These are phyloP conservation scores for Hippocampus abdominalis DNA, from an alignment of 2,113 vertebrate species.

Conservation along the genomic window DNA sequence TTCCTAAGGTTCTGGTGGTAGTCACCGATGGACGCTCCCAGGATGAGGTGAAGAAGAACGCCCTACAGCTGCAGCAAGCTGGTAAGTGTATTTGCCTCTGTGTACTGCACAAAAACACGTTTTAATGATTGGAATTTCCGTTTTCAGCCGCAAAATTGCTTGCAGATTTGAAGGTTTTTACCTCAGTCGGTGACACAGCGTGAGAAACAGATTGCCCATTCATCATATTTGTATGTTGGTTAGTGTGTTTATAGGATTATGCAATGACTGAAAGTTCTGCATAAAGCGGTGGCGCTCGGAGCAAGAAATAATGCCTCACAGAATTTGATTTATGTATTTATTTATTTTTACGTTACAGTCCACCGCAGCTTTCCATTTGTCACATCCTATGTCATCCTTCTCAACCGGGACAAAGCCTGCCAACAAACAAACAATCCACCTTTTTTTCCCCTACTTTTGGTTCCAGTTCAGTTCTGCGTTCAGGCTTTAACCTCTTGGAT, in stretches of 20 bases:
- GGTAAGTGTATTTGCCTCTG: slow-evolving; percentile 64
- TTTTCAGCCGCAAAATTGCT: slow-evolving; percentile 7
- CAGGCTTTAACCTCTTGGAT: not conserved
- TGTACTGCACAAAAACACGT: slow-evolving; percentile 2
- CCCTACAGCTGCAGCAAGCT: slow-evolving; percentile 85
- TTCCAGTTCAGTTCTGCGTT: not conserved
- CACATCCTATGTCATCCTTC: not conserved
- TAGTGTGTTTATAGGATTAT: not conserved
- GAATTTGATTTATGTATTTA: not conserved
- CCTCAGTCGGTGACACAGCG: not conserved
- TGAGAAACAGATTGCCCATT: not conserved
- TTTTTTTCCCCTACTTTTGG: not conserved
- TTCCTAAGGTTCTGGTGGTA: slow-evolving; percentile 95
- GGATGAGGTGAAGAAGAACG: slow-evolving; percentile 94
- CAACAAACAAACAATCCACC: not conserved
- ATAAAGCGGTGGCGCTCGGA: not conserved
- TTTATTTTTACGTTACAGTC: not conserved
- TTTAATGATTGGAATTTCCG: not conserved
- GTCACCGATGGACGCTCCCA: slow-evolving; percentile 97
- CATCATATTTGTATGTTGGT: not conserved
- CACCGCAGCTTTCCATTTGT: not conserved
- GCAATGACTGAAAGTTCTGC: not conserved
- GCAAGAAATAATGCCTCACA: not conserved
- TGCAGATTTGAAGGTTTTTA: not conserved
- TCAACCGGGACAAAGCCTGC: not conserved